Conservation (phyloP, 2,888 invertebrate genomes). For the Drosophila vallismaia region DNA sequence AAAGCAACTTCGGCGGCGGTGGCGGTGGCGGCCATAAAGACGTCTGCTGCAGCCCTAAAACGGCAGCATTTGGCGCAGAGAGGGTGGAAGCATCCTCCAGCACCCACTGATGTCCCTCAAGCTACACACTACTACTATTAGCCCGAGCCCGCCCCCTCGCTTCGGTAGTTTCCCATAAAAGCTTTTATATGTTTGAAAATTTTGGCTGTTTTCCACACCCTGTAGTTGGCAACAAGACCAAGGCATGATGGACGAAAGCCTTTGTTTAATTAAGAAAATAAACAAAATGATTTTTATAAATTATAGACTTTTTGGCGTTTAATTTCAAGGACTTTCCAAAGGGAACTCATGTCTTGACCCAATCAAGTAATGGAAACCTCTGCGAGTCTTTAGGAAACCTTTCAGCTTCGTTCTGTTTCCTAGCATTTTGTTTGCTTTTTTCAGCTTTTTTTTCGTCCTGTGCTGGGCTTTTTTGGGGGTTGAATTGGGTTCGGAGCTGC, state of each 20-base stretch:
- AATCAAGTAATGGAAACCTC: not conserved
- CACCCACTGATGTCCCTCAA: conserved; percentile 20
- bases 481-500: conserved; percentile 68
- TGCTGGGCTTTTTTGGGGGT: conserved; percentile 65
- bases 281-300: too few relatives aligned
- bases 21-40: conserved; percentile 69
- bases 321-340: too few relatives aligned
- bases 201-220: conserved; percentile 57
- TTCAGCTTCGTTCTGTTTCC: conserved; percentile 24
- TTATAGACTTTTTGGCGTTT: too few relatives aligned
- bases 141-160: conserved; percentile 7
- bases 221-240: not conserved
- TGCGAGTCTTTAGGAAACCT: not conserved
- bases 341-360: not conserved
- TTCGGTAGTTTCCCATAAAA: conserved; percentile 72
- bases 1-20: conserved; percentile 64
- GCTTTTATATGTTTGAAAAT: conserved; percentile 78
- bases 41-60: conserved; percentile 66
- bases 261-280: not conserved
- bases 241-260: not conserved
- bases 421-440: conserved; percentile 45
- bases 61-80: conserved; percentile 7
- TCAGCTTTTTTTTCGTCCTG: conserved; percentile 10
- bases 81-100: conserved; percentile 47
- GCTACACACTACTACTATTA: conserved; percentile 5